A percentile compares a stretch with the other conserved stretches of the same genome.
These are phyloP conservation scores for Hemaris fuciformis DNA, from an alignment of 2,888 invertebrate genomes.

Conservation along the genomic window DNA sequence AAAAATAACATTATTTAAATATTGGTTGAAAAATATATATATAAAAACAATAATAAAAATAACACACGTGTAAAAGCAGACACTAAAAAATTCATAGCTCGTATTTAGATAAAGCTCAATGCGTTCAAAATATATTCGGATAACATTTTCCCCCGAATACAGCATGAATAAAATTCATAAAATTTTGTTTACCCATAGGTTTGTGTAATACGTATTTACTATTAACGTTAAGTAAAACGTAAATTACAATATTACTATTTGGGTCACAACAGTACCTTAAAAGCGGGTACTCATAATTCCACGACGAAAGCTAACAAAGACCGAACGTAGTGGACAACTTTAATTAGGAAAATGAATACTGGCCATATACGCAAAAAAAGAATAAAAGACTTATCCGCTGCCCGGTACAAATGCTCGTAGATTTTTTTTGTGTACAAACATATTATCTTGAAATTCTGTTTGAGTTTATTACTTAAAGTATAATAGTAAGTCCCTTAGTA, in stretches of 20 bases:
- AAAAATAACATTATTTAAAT: too few species aligned
- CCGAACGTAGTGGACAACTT: background rate
- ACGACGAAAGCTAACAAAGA: background rate
- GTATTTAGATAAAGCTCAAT: too few species aligned
- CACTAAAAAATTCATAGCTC: too few species aligned
- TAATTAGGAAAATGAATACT: conserved; percentile 7
- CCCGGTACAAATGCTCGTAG: background rate
- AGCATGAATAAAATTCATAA: too few species aligned
- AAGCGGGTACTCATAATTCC: background rate
- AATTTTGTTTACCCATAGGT: too few species aligned
- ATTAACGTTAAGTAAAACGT: background rate
- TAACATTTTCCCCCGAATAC: too few species aligned
- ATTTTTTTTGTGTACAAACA: background rate
- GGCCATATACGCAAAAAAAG: background rate
- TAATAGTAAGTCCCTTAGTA: background rate
- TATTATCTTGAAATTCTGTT: background rate
- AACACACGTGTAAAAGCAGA: too few species aligned
- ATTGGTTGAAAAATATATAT: too few species aligned
- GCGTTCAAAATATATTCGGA: too few species aligned
- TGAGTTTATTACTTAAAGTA: background rate
- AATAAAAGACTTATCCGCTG: background rate
- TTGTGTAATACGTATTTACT: background rate
- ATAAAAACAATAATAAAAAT: too few species aligned
- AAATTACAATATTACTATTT: background rate
- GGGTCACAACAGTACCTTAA: background rate